These are phyloP conservation scores for Xanthia togata DNA, from an alignment of 2,888 invertebrate species.

Conservation along the genomic window DNA sequence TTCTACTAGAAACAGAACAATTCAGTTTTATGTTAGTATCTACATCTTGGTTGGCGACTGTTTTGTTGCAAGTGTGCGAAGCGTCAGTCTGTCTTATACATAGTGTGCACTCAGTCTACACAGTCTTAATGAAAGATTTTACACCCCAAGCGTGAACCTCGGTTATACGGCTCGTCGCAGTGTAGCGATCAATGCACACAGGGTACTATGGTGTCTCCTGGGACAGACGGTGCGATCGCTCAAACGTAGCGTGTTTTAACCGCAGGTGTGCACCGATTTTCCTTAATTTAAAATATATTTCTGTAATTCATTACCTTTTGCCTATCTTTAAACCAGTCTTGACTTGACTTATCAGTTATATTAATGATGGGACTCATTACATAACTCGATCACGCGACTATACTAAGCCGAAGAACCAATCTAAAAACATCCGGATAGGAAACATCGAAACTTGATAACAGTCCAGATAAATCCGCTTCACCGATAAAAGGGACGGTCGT, in stretches of 20 bases:
- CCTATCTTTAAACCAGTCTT: background rate
- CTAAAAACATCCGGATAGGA: slow-evolving; percentile 65
- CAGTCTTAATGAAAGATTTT: background rate
- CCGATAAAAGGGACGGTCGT: slow-evolving; percentile 83
- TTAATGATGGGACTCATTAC: slow-evolving; percentile 28
- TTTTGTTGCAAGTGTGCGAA: background rate
- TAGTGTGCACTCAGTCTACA: background rate
- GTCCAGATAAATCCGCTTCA: slow-evolving; percentile 71
- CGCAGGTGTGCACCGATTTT: background rate
- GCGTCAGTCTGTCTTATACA: too few relatives aligned
- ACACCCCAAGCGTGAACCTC: background rate
- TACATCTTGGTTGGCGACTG: background rate
- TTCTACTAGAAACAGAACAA: background rate
- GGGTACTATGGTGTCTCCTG: background rate
- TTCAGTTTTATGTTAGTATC: background rate
- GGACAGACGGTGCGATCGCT: background rate
- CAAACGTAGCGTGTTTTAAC: background rate
- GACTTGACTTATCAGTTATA: slow-evolving; percentile 7
- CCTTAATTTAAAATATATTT: background rate
- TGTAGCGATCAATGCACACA: slow-evolving; percentile 29
- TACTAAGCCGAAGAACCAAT: slow-evolving; percentile 50
- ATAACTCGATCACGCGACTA: slow-evolving; percentile 38
- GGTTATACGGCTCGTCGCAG: background rate
- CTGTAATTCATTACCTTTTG: background rate
- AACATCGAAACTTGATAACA: slow-evolving; percentile 67